Base-by-base conservation (phyloP, 2,113 vertebrate genomes). In the Acanthochromis polyacanthus region DNA sequence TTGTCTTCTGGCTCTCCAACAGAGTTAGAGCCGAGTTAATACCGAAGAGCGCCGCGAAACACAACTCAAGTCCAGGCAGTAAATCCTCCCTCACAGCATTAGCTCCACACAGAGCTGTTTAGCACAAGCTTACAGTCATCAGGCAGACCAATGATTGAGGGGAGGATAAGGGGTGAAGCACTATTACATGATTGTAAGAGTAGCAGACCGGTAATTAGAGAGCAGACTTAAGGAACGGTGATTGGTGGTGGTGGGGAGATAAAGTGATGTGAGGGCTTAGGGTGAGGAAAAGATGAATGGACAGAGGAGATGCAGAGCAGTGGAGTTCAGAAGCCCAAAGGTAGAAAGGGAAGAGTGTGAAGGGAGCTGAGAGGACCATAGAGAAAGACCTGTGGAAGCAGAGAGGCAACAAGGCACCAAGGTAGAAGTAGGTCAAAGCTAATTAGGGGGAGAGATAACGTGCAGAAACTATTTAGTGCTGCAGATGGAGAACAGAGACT, bases 51-150 rank as follows among this genome's bases (percentile, higher is more conserved):
- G 6, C 58, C 2, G 5, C 74, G 65, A 82, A 25, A 75, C 83
- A 68, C 82, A 82, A 80, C 86, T 88, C 80, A 51, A 84, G 85
- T 73, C 73, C 71, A 68, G 81, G 88, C 88, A 56, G 84, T 93
- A 91, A 95, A 93, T 93, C 87, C 88, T 89, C 85, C 80, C 68
- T 80, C 84, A 60, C 83, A 86, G 87, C 77, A 80, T 94, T 87
- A 86, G 63, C 78, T 83, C 65, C 86, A 74, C 86, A 88, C 83
- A 71, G 81, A 75, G 81, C 81, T 88, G 88, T 89, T 89, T 85
- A 91, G 84, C 53, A 72, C 75, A 51, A 70, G 84, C 90, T 91
- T 91, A 91, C 81, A 85, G 80, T 84, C 87, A 91, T 88, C 90
- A 89, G 89, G 72, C 85, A 63, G 70, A 65, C 72, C 77, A 66